Evolutionary conservation across 2,113 vertebrate genomes (phyloP), one percentile per base, ranked within the genome.

Genomic region (Strigops habroptila): DNA sequence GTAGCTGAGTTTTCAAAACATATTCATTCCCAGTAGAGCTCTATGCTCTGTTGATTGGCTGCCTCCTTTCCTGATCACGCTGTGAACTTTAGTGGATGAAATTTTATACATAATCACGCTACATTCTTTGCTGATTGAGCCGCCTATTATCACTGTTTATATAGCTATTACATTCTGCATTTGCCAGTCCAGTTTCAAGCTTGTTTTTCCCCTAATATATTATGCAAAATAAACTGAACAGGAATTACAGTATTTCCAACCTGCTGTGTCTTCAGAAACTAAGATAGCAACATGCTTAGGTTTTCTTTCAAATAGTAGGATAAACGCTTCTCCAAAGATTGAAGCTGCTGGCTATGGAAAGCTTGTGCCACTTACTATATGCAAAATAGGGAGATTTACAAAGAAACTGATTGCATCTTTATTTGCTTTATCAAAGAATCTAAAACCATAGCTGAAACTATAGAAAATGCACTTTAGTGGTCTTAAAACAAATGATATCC

Each of bases 371-470:
- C 97, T 97, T 96, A 94, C 93, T 96, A 70, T 91, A 97, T 97
- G 95, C 95, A 98, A 97, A 98, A 93, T 82, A 86, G 90, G 60
- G 79, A 95, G 82, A 96, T 81, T 97, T 96, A 98, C 97, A 98
- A 97, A 97, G 97, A 96, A 93, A 92, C 96, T 97, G 97, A 98
- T 98, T 98, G 82, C 97, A 96, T 96, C 96, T 96, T 97, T 96
- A 97, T 97, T 98, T 97, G 93, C 95, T 97, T 97, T 96, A 97
- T 96, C 95, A 83, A 96, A 94, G 93, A 94, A 88, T 97, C 86
- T 91, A 96, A 96, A 97, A 96, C 67, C 90, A 95, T 94, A 94
- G 91, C 96, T 96, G 90, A 95, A 97, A 96, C 70, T 78, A 95
- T 91, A 95, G 95, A 95, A 97, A 97, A 95, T 60, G 85, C 37